Conservation (phyloP, 2,888 invertebrate genomes). For the Odontocerum albicorne region DNA sequence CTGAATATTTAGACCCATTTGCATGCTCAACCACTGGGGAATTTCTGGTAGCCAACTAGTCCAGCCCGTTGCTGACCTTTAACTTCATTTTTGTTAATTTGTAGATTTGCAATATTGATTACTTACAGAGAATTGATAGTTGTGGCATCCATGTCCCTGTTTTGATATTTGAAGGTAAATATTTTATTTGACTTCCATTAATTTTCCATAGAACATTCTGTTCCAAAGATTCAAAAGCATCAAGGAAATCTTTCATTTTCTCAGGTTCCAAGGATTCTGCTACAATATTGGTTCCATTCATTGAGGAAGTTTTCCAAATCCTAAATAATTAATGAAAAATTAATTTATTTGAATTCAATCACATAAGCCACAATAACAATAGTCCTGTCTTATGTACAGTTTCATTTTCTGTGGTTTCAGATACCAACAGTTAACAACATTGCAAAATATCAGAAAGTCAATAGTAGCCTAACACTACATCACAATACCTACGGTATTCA, state of each 20-base stretch:
- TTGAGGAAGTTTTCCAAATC: slow-evolving; percentile 51
- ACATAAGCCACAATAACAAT: no score
- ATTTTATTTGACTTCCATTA: slow-evolving; percentile 48
- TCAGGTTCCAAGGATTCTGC: slow-evolving; percentile 56
- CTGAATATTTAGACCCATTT: no score
- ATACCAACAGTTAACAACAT: no score
- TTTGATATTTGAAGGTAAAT: slow-evolving; percentile 54
- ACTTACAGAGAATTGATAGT: slow-evolving; percentile 56
- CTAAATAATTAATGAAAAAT: slow-evolving; percentile 42
- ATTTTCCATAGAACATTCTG: slow-evolving; percentile 60
- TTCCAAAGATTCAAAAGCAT: slow-evolving; percentile 55
- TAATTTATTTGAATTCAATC: no score
- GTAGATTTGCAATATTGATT: background rate
- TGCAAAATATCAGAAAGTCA: no score
- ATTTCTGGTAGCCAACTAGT: no score
- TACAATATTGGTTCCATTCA: slow-evolving; percentile 58
- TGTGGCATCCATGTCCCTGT: slow-evolving; percentile 59
- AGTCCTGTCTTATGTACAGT: no score
- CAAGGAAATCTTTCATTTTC: slow-evolving; percentile 51
- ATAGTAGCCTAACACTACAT: no score
- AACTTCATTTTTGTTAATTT: background rate
- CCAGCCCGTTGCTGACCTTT: no score
- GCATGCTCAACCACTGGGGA: no score
- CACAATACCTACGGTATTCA: no score
- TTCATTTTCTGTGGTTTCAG: no score